These are phyloP conservation scores for Cephalopterus ornatus DNA, from an alignment of 2,113 vertebrate species.

Conservation along the genomic window DNA sequence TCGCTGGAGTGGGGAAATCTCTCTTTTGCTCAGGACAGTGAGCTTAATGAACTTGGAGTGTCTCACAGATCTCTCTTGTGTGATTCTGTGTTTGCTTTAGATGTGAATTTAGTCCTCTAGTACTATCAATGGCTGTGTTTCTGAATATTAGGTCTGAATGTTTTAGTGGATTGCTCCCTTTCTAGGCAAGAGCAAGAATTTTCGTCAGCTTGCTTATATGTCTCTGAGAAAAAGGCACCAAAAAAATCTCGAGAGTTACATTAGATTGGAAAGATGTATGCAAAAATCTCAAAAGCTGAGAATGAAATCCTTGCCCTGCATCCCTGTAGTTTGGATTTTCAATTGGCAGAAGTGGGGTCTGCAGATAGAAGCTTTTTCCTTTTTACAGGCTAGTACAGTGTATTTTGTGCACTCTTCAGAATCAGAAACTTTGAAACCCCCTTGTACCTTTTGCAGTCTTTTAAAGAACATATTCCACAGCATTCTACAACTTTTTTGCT, in stretches of 20 bases:
- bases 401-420: not conserved
- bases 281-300: not conserved
- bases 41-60: not conserved
- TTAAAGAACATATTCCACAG: not conserved
- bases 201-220: not conserved
- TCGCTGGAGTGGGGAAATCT: not conserved
- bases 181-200: not conserved
- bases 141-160: not conserved
- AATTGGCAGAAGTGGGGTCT: not conserved
- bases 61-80: not conserved
- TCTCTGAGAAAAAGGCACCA: not conserved
- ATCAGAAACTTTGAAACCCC: not conserved
- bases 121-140: fast-evolving
- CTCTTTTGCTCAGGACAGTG: not conserved
- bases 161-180: not conserved
- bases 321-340: not conserved
- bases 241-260: not conserved
- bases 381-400: not conserved
- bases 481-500: not conserved
- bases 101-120: not conserved
- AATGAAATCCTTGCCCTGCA: not conserved
- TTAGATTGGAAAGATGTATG: not conserved
- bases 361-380: fast-evolving
- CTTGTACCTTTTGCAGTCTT: not conserved
- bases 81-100: not conserved